These are phyloP conservation scores for Leucoptera coffeella DNA, from an alignment of 2,888 invertebrate genomes.

Conservation along the genomic window DNA sequence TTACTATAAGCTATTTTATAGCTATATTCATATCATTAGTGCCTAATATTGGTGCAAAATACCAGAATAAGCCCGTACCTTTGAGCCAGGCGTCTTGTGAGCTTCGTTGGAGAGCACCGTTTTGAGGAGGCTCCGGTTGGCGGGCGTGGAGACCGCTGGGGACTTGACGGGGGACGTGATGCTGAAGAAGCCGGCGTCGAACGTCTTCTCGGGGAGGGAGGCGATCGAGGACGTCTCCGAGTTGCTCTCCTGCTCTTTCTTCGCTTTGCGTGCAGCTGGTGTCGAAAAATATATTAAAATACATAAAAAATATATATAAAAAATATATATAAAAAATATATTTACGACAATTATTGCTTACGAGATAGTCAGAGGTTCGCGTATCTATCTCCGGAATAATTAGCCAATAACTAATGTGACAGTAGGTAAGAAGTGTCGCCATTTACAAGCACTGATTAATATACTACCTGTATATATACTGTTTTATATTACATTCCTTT, in stretches of 20 bases:
- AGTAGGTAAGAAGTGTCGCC: too few species aligned
- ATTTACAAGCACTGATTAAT: too few species aligned
- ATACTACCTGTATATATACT: too few species aligned
- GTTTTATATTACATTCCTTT: too few species aligned
- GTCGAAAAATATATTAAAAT: too few species aligned
- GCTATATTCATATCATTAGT: not conserved
- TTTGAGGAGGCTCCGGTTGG: constrained; percentile 15
- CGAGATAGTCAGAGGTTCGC: too few species aligned
- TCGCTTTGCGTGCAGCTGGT: constrained; percentile 30
- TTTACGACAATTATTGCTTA: too few species aligned
- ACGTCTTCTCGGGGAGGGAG: constrained; percentile 16
- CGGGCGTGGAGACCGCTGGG: constrained; percentile 6
- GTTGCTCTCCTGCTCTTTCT: constrained; percentile 13
- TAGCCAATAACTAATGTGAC: too few species aligned
- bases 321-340: not conserved
- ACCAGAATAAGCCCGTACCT: constrained; percentile 14
- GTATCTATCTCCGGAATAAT: too few species aligned
- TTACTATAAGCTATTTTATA: not conserved
- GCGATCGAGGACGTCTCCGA: constrained; percentile 1
- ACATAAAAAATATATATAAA: not conserved
- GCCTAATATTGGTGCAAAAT: not conserved
- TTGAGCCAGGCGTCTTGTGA: constrained; percentile 22
- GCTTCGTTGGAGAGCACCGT: constrained; percentile 33
- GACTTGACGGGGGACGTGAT: constrained; percentile 29
- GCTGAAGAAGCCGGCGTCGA: constrained; percentile 39